Evolutionary conservation across 2,797 vertebrate species (phyloP).

Genomic region (Intellagama lesueurii): DNA sequence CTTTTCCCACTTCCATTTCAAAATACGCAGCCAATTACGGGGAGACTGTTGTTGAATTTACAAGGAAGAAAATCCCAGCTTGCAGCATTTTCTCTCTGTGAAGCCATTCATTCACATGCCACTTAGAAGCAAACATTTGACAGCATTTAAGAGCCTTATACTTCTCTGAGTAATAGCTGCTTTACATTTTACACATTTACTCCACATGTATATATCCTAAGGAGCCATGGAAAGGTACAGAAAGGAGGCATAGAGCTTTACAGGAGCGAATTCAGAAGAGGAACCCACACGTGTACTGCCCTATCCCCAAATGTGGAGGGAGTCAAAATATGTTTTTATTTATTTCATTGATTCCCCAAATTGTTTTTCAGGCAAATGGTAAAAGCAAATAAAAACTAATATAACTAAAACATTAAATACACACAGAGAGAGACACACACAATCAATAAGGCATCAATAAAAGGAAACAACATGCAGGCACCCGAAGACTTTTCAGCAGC

Average conservation of each 20-base stretch:
- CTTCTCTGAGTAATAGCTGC: background rate
- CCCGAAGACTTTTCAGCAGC: no score
- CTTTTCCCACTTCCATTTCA: background rate
- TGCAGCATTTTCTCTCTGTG: background rate
- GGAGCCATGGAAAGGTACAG: background rate
- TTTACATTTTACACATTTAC: background rate
- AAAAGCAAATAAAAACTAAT: background rate
- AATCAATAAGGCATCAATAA: background rate
- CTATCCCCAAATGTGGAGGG: no score
- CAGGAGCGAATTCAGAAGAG: background rate
- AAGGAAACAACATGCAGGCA: background rate
- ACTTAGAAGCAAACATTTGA: background rate
- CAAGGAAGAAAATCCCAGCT: background rate
- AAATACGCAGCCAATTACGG: slow-evolving; percentile 13
- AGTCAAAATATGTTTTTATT: no score
- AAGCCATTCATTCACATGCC: background rate
- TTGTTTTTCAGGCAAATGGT: background rate
- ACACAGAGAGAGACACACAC: background rate
- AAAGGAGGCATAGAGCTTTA: background rate
- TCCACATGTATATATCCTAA: background rate
- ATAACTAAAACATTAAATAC: background rate
- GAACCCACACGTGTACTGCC: no score
- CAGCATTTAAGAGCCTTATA: background rate
- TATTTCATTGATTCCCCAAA: background rate
- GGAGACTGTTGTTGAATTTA: background rate